Conservation (phyloP, 2,113 vertebrate genomes). For the Hemibagrus wyckioides region DNA sequence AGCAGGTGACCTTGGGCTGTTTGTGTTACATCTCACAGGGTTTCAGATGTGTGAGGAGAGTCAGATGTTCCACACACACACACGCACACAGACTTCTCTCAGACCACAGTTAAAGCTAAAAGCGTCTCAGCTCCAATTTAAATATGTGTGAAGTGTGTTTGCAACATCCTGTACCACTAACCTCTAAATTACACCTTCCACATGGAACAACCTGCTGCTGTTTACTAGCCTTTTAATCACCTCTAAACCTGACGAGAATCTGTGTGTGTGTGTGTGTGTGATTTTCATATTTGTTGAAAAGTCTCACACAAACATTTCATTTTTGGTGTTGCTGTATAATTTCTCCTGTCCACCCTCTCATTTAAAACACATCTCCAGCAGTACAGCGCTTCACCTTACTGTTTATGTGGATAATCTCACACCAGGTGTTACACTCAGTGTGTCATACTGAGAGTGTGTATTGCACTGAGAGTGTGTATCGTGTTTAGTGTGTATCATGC, state of each 20-base stretch:
- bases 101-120: neutral
- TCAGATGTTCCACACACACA: neutral
- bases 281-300: neutral
- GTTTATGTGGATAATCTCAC: neutral
- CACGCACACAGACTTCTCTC: neutral
- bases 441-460: neutral
- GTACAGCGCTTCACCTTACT: neutral
- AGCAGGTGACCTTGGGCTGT: neutral
- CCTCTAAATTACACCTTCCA: neutral
- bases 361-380: conserved; percentile 11
- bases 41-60: neutral
- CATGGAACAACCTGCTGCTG: neutral
- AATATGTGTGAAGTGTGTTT: neutral
- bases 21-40: neutral
- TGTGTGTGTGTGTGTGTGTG: neutral
- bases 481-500: neutral
- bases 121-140: neutral
- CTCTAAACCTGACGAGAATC: neutral
- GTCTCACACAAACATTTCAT: neutral
- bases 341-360: neutral
- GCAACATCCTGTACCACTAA: neutral
- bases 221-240: neutral
- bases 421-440: neutral
- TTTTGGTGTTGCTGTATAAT: neutral
- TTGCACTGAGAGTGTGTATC: neutral